Percentiles rank a stretch among this genome's conserved stretches.
These are phyloP conservation scores for Anastrepha ludens DNA, from an alignment of 1,140 invertebrate species.

Conservation along the genomic window DNA sequence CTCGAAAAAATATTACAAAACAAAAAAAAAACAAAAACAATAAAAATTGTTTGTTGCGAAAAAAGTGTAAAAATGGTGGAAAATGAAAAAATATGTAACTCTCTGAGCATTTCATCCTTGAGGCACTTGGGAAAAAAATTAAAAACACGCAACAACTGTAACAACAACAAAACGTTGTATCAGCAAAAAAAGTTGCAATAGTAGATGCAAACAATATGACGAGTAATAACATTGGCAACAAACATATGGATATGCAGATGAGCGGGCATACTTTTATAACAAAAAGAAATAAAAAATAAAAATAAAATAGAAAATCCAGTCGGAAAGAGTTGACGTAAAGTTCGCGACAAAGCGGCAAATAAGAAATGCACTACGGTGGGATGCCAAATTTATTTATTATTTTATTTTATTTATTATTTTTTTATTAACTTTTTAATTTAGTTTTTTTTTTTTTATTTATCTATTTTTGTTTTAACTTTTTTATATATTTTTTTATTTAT, in stretches of 20 bases:
- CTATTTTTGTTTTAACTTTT: too few species aligned
- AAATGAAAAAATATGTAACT: constrained; percentile 31
- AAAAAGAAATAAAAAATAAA: neutral
- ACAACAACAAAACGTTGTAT: neutral
- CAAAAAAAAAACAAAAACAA: constrained; percentile 8
- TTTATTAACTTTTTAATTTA: too few species aligned
- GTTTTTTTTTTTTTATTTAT: too few species aligned
- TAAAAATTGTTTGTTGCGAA: constrained; percentile 26
- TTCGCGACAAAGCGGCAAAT: neutral
- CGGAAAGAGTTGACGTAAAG: neutral
- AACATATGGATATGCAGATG: constrained; percentile 42
- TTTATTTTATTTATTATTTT: too few species aligned
- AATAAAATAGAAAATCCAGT: neutral
- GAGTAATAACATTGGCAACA: constrained; percentile 42
- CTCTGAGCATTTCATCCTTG: constrained; percentile 33
- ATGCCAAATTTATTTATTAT: too few species aligned
- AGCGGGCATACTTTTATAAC: neutral
- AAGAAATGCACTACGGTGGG: too few species aligned
- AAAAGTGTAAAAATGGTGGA: constrained; percentile 13
- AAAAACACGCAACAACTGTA: constrained; percentile 31
- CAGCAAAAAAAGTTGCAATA: neutral
- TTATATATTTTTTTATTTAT: too few species aligned
- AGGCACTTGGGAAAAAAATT: constrained; percentile 32
- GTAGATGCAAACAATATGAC: constrained; percentile 49
- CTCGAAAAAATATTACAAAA: neutral